A percentile compares a stretch with the other conserved stretches of the same genome.
These are phyloP conservation scores for Pteromalus puparum DNA, from an alignment of 1,140 invertebrate genomes.

Conservation along the genomic window DNA sequence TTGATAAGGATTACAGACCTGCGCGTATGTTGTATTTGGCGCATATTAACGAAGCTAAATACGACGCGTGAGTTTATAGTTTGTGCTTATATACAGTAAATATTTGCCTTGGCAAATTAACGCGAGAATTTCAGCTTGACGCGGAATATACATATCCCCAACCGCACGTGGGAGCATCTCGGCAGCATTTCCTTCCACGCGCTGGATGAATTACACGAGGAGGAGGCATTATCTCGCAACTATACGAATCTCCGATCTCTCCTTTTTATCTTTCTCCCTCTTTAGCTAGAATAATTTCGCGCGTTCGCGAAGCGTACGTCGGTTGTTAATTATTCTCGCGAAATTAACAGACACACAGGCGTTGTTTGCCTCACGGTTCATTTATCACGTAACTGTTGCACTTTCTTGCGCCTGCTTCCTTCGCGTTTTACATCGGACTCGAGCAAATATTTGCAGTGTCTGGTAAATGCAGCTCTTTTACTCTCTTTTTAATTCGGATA, in stretches of 20 bases:
- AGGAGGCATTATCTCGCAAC: background rate
- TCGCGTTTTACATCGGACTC: no score
- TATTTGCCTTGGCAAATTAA: constrained; percentile 41
- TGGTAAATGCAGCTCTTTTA: no score
- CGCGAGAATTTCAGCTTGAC: background rate
- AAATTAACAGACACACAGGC: background rate
- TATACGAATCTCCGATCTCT: no score
- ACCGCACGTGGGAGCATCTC: constrained; percentile 13
- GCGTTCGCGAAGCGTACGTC: background rate
- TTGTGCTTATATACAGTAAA: background rate
- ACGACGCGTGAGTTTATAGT: background rate
- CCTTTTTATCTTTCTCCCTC: background rate
- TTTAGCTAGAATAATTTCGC: background rate
- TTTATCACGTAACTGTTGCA: constrained; percentile 5
- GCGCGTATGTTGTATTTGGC: background rate
- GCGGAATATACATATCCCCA: no score
- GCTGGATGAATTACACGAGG: background rate
- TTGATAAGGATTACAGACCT: background rate
- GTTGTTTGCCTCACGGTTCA: constrained; percentile 5
- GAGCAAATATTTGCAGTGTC: no score
- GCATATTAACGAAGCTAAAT: background rate
- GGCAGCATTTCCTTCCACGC: background rate
- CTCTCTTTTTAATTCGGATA: no score
- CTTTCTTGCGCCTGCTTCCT: background rate
- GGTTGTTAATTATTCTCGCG: constrained; percentile 25